Conservation (phyloP, 2,113 vertebrate genomes). For the Eidolon helvum region DNA sequence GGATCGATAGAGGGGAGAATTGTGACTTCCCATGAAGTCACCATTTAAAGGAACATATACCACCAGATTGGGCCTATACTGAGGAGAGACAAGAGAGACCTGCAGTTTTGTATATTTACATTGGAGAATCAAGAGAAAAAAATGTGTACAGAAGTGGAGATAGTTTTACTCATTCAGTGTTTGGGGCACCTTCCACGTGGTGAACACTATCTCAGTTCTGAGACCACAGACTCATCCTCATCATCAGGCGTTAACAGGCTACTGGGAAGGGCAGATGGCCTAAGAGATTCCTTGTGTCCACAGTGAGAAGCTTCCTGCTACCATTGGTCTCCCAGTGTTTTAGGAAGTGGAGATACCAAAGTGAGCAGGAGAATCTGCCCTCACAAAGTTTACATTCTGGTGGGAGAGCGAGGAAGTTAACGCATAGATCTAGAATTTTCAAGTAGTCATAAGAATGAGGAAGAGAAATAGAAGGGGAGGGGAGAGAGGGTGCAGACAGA, state of each 20-base stretch:
- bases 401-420: no score
- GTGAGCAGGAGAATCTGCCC: neutral
- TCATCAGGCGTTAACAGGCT: neutral
- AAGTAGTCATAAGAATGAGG: neutral
- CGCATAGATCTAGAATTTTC: neutral
- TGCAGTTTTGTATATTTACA: neutral
- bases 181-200: neutral
- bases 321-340: neutral
- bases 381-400: neutral
- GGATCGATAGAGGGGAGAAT: neutral
- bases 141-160: neutral
- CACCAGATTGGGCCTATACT: neutral
- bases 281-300: neutral
- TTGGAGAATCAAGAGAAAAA: neutral
- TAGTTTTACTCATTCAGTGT: neutral
- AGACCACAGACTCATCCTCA: neutral
- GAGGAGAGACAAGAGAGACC: neutral
- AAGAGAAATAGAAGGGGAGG: neutral
- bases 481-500: neutral
- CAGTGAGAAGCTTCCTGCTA: fast-evolving
- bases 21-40: neutral
- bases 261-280: neutral
- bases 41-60: neutral
- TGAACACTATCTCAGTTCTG: neutral
- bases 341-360: neutral